Evolutionary conservation across 1,140 invertebrate genomes (phyloP), one percentile per base, ranked within the genome.

Genomic region (Agrilus planipennis): DNA sequence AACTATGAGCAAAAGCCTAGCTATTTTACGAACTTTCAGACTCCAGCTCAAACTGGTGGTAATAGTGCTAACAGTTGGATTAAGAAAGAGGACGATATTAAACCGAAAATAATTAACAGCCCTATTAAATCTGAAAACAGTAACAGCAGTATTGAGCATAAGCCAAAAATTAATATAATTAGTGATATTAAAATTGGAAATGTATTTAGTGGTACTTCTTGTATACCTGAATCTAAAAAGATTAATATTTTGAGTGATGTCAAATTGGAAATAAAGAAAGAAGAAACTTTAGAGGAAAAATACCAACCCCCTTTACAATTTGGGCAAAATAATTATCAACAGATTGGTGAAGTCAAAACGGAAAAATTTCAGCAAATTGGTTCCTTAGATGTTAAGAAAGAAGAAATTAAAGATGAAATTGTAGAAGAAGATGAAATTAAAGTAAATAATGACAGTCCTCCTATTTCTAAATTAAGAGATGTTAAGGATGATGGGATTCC

Each of bases 401-500:
- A n/a, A n/a, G n/a, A n/a, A 38, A 19, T 4, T 22, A 3, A 9
- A 32, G 3, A 45, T 34, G 12, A 22, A 37, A 21, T 37, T 32
- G 30, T 30, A 14, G 51, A 73, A 41, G 73, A 77, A 35, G 73
- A 74, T 31, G 68, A 68, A 18, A 58, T 64, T 4, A 68, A 67
- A 39, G 62, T 60, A 0, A 62, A 64, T 12, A 62, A 64, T 11
- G 67, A 68, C 36, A 46, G 55, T 14, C 39, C 58, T 11, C 46
- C 39, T 2, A 14, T 31, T 16, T 9, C 34, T 16, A 48, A 50
- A 39, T 19, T 11, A n/a, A 51, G 3, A 62, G 66, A 58, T 0
- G 80, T 79, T 58, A 77, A 80, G 54, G 79, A 82, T 53, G 77
- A 81, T 55, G 81, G 82, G 47, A 81, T 87, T 54, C 81, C 83